Evolutionary conservation across 2,888 invertebrate genomes (phyloP), one percentile per base, ranked within the genome.

Genomic region (Brachypalpus laphriformis): DNA sequence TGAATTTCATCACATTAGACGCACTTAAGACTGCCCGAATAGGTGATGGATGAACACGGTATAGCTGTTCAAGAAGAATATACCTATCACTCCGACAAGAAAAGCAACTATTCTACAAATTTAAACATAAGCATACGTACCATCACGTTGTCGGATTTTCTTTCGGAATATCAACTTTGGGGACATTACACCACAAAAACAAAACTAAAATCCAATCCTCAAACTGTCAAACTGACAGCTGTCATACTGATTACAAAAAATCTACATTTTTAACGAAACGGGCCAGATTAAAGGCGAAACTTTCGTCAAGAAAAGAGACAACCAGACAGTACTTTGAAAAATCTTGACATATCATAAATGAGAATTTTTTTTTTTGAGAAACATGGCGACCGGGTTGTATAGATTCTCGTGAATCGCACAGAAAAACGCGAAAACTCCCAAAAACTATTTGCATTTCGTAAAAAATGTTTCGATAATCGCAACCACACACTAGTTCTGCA

Each of bases 351-450:
- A 72, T 86, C 76, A 72, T 40, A 76, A 86, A 77, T 66, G 47
- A 56, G 49, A 65, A n/a, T 82, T 65, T 61, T 78, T 71, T 72
- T 81, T 77, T 86, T 86, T 81, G 72, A 82, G 77, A 86, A 86
- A 86, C 63, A 86, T 86, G 86, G 86, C 86, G 86, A 81, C 86
- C 86, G 86, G 86, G 86, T 86, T 82, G 76, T 72, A 77, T 82
- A 86, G 86, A 82, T 86, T 86, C 59, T 82, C 66, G 68, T 86
- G 76, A 82, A 82, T 56, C 76, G 37, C 34, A 34, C 20, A 18
- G 45, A 68, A 86, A 86, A 86, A 72, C 86, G 76, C 77, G 72
- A 86, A 77, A 63, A 68, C 51, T 74, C 47, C 71, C 37, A 81
- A 63, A 81, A 82, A 68, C 18, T 66, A 40, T 54, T 51, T 28